Evolutionary conservation across 2,113 vertebrate genomes (phyloP), one percentile per base, ranked within the genome.

Genomic region (Vulpes vulpes): DNA sequence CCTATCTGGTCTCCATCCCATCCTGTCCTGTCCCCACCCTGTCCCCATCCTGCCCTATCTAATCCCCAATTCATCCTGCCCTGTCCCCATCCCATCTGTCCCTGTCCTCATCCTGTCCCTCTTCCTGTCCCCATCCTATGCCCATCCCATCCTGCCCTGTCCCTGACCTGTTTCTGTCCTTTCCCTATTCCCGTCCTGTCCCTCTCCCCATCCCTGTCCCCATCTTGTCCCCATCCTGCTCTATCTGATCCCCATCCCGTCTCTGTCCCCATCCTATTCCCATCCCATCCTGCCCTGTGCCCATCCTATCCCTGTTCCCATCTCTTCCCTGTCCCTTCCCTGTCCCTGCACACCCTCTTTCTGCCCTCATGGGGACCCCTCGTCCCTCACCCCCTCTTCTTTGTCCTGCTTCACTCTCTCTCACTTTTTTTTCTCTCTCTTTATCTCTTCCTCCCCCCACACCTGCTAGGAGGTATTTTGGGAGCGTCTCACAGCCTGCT

Each of bases 281-380:
- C 15, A 55, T 27, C 64, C 64, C 27, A 64, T 27, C 62, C 59
- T 60, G 10, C 25, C 60, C 60, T 43, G 43, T 43, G 43, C 43
- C 23, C 8, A 25, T 62, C 23, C 64, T 30, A 27, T 64, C 64
- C 64, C 64, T 8, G 6, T 30, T 27, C 27, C 64, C 5, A 5
- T 30, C 25, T 11, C 11, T 2, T 67, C 65, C 30, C 65, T 2
- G 3, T n/a, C 65, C n/a, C 19, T 1, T 71, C 69, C 19, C 69
- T 10, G 11, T 71, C 35, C 38, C 22, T 8, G 38, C 38, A 2
- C 1, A 0, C 11, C 38, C 19, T 69, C 59, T 5, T 30, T 35
- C 11, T 38, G 30, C n/a, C 49, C 2, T 15, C 8, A 11, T 0
- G 8, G 55, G 0, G 11, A 16, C 1, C 57, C 8, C 11, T 64